A percentile compares a stretch with the other conserved stretches of the same genome.
Conservation (phyloP, 2,113 vertebrate species). For the Pluvialis apricaria region DNA sequence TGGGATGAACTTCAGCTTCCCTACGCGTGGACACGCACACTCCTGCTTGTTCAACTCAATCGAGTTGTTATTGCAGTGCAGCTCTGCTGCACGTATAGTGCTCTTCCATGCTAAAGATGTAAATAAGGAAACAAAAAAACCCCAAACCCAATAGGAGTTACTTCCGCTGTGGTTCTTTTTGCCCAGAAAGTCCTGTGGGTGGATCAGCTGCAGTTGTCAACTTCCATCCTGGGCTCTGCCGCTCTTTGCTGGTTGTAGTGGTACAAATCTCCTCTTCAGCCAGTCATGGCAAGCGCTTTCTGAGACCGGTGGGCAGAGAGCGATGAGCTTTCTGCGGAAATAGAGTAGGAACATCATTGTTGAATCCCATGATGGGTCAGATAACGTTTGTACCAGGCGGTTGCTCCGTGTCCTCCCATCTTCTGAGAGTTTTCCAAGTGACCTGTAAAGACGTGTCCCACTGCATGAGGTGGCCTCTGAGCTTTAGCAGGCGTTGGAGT, state of each 20-base stretch:
- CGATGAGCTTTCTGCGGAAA: neutral
- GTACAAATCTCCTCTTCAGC: neutral
- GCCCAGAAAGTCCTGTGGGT: fast-evolving
- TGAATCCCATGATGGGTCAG: neutral
- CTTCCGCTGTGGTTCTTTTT: neutral
- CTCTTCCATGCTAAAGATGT: neutral
- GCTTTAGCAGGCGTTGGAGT: neutral
- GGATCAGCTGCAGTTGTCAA: neutral
- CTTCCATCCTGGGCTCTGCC: neutral
- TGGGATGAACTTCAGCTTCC: neutral
- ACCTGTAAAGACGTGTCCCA: fast-evolving
- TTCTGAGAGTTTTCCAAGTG: neutral
- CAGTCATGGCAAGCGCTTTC: neutral
- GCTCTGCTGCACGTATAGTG: fast-evolving
- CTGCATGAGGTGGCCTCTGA: neutral
- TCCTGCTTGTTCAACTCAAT: neutral
- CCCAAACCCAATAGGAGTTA: neutral
- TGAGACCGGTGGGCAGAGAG: neutral
- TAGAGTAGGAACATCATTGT: fast-evolving
- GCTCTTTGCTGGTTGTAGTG: neutral
- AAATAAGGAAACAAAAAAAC: neutral
- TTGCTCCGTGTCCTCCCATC: neutral
- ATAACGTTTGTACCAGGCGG: fast-evolving
- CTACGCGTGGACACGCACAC: fast-evolving
- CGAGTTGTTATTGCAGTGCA: fast-evolving